Conservation (phyloP, 2,888 invertebrate species). For the Agonopterix alstromeriana region DNA sequence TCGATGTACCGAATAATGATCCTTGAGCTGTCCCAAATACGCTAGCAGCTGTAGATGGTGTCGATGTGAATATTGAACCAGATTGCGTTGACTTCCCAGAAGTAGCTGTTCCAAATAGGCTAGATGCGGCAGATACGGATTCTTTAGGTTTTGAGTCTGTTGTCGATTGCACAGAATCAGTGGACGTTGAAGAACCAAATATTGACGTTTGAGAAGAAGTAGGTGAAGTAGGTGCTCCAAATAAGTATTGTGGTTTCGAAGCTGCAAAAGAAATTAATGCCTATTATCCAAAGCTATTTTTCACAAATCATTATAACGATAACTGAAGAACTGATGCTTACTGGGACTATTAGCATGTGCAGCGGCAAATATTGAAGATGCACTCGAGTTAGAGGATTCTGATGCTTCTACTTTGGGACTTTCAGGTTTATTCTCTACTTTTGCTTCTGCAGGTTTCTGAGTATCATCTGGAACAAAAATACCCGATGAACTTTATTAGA, state of each 20-base stretch:
- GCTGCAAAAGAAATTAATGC: conserved; percentile 22
- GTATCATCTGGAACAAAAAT: conserved; percentile 20
- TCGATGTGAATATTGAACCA: conserved; percentile 20
- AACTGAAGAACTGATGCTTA: not conserved
- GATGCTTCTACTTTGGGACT: conserved; percentile 18
- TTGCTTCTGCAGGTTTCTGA: conserved; percentile 20
- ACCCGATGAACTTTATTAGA: no score
- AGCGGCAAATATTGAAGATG: conserved; percentile 29
- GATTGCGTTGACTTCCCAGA: conserved; percentile 17
- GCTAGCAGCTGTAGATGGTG: conserved; percentile 16
- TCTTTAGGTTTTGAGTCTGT: conserved; percentile 17
- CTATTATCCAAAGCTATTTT: no score
- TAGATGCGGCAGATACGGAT: conserved; percentile 19
- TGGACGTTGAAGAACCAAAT: conserved; percentile 6
- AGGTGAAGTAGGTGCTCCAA: conserved; percentile 13
- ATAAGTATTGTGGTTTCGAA: conserved; percentile 20
- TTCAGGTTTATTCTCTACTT: conserved; percentile 22
- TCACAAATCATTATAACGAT: not conserved
- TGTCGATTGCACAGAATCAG: conserved; percentile 9
- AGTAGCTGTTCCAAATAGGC: conserved; percentile 38
- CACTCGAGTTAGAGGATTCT: conserved; percentile 18
- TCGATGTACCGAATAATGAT: conserved; percentile 24
- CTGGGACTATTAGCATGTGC: conserved; percentile 20
- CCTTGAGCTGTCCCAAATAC: conserved; percentile 16
- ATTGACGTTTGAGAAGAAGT: conserved; percentile 2